These are phyloP conservation scores for Stomatorhinus ivindoensis DNA, from an alignment of 2,113 vertebrate genomes.

Conservation along the genomic window DNA sequence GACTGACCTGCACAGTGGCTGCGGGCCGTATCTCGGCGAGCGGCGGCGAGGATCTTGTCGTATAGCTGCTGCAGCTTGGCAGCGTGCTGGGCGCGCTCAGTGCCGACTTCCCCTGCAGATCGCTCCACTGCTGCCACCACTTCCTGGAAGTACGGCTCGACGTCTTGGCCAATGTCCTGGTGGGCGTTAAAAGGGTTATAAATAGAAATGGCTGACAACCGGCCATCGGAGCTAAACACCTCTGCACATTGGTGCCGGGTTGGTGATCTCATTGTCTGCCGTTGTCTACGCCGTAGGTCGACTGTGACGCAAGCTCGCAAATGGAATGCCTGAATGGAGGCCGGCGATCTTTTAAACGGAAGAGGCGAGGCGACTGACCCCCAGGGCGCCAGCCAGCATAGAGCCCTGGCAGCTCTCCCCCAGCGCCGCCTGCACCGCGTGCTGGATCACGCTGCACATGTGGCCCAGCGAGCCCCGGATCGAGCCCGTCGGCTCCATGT, in stretches of 20 bases:
- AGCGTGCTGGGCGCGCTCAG: conserved; percentile 27
- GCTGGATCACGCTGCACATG: conserved; percentile 61
- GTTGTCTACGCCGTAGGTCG: neutral
- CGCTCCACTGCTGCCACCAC: conserved; percentile 37
- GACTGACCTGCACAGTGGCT: neutral
- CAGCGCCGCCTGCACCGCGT: conserved; percentile 58
- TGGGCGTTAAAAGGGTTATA: conserved; percentile 2
- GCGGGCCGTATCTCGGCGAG: conserved; percentile 23
- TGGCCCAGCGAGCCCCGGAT: conserved; percentile 42
- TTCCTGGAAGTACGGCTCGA: conserved; percentile 57
- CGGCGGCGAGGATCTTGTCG: conserved; percentile 30
- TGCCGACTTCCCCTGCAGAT: conserved; percentile 24
- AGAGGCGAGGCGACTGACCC: conserved; percentile 50
- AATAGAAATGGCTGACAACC: neutral
- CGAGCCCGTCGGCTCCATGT: conserved; percentile 49
- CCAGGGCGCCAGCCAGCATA: conserved; percentile 49
- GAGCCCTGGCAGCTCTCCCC: conserved; percentile 46
- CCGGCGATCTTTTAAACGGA: neutral
- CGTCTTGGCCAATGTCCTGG: conserved; percentile 50
- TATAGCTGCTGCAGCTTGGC: conserved; percentile 39
- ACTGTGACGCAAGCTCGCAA: neutral
- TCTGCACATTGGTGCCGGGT: neutral
- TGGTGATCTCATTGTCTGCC: neutral
- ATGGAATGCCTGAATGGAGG: neutral
- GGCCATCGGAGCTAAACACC: neutral